Percentiles rank a stretch among this genome's conserved stretches.
Conservation (phyloP, 1,140 invertebrate genomes). For the Charaxes varanes region DNA sequence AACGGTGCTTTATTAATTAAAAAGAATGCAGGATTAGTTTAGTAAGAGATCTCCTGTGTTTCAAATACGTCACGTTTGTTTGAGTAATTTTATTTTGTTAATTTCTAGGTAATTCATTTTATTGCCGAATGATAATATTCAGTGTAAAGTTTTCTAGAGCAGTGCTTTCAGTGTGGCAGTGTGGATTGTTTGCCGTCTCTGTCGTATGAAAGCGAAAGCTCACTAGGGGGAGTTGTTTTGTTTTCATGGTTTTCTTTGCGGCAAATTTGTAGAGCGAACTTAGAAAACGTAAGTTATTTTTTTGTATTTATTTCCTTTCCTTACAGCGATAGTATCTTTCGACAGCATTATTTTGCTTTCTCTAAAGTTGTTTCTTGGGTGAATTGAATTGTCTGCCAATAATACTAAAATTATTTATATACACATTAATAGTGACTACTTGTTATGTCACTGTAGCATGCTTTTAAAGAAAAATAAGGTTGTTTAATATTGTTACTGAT, state of each 20-base stretch:
- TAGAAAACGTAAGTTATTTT: constrained; percentile 50
- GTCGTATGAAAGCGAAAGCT: constrained; percentile 55
- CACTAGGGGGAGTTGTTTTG: constrained; percentile 49
- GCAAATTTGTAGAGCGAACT: constrained; percentile 47
- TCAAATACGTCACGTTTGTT: too few species aligned
- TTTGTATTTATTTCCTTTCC: constrained; percentile 6
- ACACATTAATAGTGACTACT: too few species aligned
- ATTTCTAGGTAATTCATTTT: constrained; percentile 15
- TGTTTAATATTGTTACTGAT: too few species aligned
- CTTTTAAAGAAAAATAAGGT: too few species aligned
- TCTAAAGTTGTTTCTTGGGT: constrained; percentile 33
- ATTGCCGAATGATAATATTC: constrained; percentile 22
- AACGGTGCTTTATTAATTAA: constrained; percentile 23
- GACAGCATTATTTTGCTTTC: constrained; percentile 1
- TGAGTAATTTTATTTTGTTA: too few species aligned
- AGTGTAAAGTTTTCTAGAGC: constrained; percentile 51
- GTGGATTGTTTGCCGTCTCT: constrained; percentile 48
- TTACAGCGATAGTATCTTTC: background rate
- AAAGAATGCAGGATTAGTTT: constrained; percentile 7
- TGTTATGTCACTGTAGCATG: too few species aligned
- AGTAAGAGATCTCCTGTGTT: constrained; percentile 9
- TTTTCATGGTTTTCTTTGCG: constrained; percentile 59
- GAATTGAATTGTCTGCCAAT: too few species aligned
- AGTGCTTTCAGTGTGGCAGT: constrained; percentile 65
- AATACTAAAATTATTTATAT: too few species aligned